Percentiles rank a stretch among this genome's conserved stretches.
Evolutionary conservation across 2,797 vertebrate genomes (phyloP).

Genomic region (Phalloptychus januarius): DNA sequence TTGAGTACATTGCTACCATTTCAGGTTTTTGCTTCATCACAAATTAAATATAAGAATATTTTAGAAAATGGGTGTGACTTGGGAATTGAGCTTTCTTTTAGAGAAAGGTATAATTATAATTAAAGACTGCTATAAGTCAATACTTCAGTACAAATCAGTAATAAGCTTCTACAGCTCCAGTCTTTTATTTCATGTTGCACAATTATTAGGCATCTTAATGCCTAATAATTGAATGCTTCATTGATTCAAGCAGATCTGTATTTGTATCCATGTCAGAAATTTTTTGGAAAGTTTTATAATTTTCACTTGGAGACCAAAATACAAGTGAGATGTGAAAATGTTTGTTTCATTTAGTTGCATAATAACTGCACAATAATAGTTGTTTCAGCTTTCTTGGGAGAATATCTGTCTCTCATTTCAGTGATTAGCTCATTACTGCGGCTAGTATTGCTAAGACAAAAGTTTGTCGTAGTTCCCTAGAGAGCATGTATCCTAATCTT

Average conservation of each 20-base stretch:
- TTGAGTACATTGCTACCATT: background rate
- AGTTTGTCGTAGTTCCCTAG: too few species aligned
- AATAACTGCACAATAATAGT: background rate
- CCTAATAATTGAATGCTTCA: background rate
- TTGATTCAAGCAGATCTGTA: too few species aligned
- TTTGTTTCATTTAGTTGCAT: background rate
- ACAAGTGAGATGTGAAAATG: too few species aligned
- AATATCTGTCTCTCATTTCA: too few species aligned
- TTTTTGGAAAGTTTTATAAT: background rate
- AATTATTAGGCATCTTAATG: too few species aligned
- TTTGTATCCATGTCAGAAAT: too few species aligned
- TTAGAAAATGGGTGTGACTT: background rate
- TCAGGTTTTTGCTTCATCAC: background rate
- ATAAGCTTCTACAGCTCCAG: background rate
- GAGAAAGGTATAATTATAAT: slow-evolving; percentile 35
- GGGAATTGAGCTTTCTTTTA: slow-evolving; percentile 8
- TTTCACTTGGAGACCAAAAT: background rate
- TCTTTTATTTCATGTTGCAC: background rate
- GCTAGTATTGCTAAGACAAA: too few species aligned
- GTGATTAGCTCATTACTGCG: too few species aligned
- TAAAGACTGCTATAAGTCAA: background rate
- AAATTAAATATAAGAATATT: background rate
- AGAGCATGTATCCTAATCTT: too few species aligned
- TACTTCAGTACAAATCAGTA: background rate
- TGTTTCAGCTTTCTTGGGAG: too few species aligned